A percentile compares a stretch with the other conserved stretches of the same genome.
Conservation (phyloP, 2,888 invertebrate genomes). For the Euplagia quadripunctaria region DNA sequence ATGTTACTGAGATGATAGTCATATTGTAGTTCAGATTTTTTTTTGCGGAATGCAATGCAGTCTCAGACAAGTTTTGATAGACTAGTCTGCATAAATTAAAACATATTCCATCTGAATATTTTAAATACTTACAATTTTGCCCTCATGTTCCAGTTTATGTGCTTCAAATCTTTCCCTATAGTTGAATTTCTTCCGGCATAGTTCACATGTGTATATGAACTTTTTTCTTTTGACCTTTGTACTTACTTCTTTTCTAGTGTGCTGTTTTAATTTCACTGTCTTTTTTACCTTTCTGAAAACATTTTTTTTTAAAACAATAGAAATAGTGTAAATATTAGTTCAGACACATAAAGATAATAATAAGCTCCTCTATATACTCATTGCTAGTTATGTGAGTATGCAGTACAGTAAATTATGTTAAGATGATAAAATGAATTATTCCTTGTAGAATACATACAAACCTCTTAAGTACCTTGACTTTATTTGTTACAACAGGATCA, state of each 20-base stretch:
- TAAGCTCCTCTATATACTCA: too few relatives aligned
- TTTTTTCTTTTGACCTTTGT: slow-evolving; percentile 55
- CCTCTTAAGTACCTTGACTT: slow-evolving; percentile 35
- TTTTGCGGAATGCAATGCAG: too few relatives aligned
- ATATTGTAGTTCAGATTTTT: too few relatives aligned
- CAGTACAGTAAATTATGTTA: too few relatives aligned
- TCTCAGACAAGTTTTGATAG: too few relatives aligned
- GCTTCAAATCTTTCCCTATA: slow-evolving; percentile 71
- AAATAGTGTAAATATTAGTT: not conserved
- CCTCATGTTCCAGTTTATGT: slow-evolving; percentile 76
- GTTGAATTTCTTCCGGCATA: slow-evolving; percentile 74
- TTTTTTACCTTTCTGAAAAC: slow-evolving; percentile 47
- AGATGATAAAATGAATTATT: not conserved
- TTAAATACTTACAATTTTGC: slow-evolving; percentile 67
- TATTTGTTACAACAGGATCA: slow-evolving; percentile 23
- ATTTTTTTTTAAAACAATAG: not conserved
- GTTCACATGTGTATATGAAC: slow-evolving; percentile 67
- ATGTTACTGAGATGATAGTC: too few relatives aligned
- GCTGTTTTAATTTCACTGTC: slow-evolving; percentile 43
- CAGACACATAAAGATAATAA: not conserved
- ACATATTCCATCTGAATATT: not conserved
- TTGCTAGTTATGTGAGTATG: too few relatives aligned
- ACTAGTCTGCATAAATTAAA: too few relatives aligned
- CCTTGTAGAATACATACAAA: slow-evolving; percentile 15
- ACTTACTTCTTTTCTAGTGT: slow-evolving; percentile 45